A percentile compares a stretch with the other conserved stretches of the same genome.
Evolutionary conservation across 2,888 invertebrate species (phyloP).

Genomic region (Spodoptera picta): DNA sequence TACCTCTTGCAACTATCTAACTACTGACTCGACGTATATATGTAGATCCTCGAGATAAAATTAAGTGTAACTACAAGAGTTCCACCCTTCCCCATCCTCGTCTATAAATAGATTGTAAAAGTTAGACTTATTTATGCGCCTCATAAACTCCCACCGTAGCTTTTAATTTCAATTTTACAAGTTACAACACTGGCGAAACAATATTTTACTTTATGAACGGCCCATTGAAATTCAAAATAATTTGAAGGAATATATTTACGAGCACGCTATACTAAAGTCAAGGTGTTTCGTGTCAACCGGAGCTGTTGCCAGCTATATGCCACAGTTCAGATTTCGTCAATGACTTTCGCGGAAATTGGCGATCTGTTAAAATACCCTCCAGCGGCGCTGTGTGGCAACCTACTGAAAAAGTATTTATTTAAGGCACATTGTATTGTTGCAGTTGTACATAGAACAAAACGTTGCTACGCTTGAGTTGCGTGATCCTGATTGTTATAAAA

Average conservation of each 20-base stretch:
- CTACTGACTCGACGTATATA: no score
- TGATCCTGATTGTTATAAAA: no score
- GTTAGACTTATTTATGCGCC: no score
- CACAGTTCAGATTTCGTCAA: constrained; percentile 8
- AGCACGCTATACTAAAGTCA: constrained; percentile 34
- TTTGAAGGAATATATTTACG: constrained; percentile 17
- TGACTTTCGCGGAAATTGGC: neutral
- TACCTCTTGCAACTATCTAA: no score
- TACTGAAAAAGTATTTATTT: no score
- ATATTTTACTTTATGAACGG: constrained; percentile 17
- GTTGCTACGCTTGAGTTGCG: no score
- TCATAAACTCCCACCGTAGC: no score
- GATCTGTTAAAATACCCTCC: no score
- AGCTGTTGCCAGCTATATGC: constrained; percentile 33
- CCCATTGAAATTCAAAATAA: constrained; percentile 23
- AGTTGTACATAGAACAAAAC: no score
- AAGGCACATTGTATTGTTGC: no score
- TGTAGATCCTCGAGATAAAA: neutral
- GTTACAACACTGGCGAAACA: constrained; percentile 10
- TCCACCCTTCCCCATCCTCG: neutral
- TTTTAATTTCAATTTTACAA: constrained; percentile 8
- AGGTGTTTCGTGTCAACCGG: constrained; percentile 17
- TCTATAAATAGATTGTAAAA: no score
- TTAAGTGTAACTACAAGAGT: neutral
- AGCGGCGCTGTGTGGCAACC: no score